phyloP scores from a whole-genome alignment of 2,113 vertebrate species.

The Bubo scandiacus region DNA sequence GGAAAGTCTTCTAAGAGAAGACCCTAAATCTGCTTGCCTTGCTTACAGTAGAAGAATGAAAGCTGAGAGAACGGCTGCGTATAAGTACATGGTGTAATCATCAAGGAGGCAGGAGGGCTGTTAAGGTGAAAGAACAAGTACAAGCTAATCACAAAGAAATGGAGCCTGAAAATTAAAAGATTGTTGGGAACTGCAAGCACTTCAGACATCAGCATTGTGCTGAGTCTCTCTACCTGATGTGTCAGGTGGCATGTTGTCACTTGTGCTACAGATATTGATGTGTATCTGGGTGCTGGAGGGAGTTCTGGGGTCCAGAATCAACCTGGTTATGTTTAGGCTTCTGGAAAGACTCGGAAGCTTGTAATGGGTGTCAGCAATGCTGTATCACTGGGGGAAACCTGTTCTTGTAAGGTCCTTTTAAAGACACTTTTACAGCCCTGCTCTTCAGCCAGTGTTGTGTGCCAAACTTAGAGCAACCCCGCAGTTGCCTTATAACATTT shows the following conservation, averaged over 20 bases:
- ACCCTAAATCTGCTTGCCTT: not conserved
- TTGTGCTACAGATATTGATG: not conserved
- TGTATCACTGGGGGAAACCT: rapidly evolving
- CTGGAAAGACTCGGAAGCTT: not conserved
- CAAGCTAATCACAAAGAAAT: not conserved
- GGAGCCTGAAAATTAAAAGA: not conserved
- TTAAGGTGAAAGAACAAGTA: not conserved
- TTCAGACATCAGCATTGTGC: not conserved
- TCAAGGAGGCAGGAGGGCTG: not conserved
- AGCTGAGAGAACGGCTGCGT: not conserved
- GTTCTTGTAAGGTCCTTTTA: not conserved
- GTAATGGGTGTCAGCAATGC: not conserved
- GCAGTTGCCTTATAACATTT: not conserved
- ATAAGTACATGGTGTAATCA: not conserved
- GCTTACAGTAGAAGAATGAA: not conserved
- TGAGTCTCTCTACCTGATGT: not conserved
- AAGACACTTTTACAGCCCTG: not conserved
- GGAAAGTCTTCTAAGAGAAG: not conserved
- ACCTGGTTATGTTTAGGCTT: not conserved
- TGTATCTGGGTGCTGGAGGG: rapidly evolving
- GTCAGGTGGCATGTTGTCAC: rapidly evolving
- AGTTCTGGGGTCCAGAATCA: not conserved
- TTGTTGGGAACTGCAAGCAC: not conserved
- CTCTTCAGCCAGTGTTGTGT: not conserved
- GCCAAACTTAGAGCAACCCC: not conserved